These are phyloP conservation scores for Isaurus tuberculatus DNA, from an alignment of 92 coral and sea anemone species.

Conservation along the genomic window DNA sequence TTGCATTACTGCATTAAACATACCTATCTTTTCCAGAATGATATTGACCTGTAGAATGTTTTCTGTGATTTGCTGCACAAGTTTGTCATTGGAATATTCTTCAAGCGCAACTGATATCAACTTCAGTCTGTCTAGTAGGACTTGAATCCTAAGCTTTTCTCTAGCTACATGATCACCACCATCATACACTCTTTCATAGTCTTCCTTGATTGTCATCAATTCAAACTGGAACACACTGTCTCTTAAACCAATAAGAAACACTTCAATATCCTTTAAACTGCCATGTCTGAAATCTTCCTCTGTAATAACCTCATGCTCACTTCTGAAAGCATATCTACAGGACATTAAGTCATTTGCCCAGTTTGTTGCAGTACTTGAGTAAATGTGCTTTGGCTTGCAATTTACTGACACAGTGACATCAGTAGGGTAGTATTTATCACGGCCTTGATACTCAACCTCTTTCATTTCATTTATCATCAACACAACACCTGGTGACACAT, in stretches of 20 bases:
- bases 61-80: too few relatives aligned
- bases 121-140: too few relatives aligned
- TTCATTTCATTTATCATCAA: conserved; percentile 64
- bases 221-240: conserved; percentile 59
- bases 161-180: conserved; percentile 64
- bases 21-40: too few relatives aligned
- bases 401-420: conserved; percentile 54
- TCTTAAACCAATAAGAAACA: conserved; percentile 47
- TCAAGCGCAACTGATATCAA: background rate
- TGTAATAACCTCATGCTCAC: conserved; percentile 57
- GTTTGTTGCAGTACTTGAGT: conserved; percentile 24
- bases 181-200: conserved; percentile 53
- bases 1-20: too few relatives aligned
- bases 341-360: conserved; percentile 58
- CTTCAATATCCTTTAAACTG: conserved; percentile 11
- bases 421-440: conserved; percentile 50
- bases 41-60: too few relatives aligned
- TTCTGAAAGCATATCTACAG: conserved; percentile 27
- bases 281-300: background rate
- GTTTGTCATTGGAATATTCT: too few relatives aligned
- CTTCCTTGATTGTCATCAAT: conserved; percentile 58
- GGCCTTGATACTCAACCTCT: conserved; percentile 52
- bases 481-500: conserved; percentile 63
- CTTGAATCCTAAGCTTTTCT: conserved; percentile 34
- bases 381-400: conserved; percentile 60